These are phyloP conservation scores for Valencia hispanica DNA, from an alignment of 2,797 vertebrate genomes.

Conservation along the genomic window DNA sequence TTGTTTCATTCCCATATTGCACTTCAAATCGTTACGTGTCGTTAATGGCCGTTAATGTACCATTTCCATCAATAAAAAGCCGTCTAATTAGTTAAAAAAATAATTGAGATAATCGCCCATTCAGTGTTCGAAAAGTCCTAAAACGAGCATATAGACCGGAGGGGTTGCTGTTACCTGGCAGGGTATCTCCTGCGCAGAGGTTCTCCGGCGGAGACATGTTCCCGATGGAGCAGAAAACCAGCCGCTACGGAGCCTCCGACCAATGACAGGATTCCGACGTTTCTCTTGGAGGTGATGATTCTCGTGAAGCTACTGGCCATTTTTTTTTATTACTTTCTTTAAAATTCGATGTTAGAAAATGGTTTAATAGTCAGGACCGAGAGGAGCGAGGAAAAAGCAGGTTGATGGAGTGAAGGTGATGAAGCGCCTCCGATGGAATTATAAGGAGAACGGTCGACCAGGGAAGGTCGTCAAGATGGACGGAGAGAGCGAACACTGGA, in stretches of 20 bases:
- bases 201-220: slow-evolving; percentile 82
- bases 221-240: slow-evolving; percentile 85
- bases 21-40: no score
- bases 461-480: slow-evolving; percentile 13
- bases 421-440: slow-evolving; percentile 51
- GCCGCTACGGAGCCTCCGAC: slow-evolving; percentile 88
- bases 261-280: slow-evolving; percentile 84
- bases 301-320: slow-evolving; percentile 91
- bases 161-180: slow-evolving; percentile 83
- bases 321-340: not conserved
- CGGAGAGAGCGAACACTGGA: fast-evolving
- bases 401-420: slow-evolving; percentile 22
- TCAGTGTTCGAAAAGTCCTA: not conserved
- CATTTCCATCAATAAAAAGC: not conserved
- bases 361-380: not conserved
- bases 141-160: not conserved
- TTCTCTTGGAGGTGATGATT: slow-evolving; percentile 82
- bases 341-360: fast-evolving
- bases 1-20: not conserved
- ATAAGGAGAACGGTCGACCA: not conserved
- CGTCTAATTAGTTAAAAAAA: not conserved
- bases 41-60: not conserved
- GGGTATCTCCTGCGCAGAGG: slow-evolving; percentile 88
- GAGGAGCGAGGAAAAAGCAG: slow-evolving; percentile 8
- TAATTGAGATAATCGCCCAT: not conserved